Conservation (phyloP, 2,113 vertebrate genomes). For the Sinocyclocheilus grahami region DNA sequence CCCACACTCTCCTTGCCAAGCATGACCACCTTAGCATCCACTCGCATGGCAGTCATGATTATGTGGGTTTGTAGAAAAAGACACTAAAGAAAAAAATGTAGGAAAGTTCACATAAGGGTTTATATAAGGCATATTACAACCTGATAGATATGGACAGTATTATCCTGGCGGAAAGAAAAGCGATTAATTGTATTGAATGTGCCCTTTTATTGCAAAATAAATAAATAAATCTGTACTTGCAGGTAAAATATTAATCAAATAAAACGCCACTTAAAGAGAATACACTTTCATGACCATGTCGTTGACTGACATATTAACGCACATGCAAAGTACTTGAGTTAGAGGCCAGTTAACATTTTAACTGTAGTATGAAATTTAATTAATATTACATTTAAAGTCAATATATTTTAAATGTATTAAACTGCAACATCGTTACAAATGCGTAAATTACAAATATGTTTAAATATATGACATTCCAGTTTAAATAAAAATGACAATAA, state of each 20-base stretch:
- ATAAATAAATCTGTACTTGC: not conserved
- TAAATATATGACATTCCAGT: not conserved
- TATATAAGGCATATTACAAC: not conserved
- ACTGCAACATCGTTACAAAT: not conserved
- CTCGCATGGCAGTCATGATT: constrained; percentile 88
- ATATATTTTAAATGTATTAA: not conserved
- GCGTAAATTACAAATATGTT: not conserved
- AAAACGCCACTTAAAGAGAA: not conserved
- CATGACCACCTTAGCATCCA: constrained; percentile 98
- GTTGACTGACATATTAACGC: not conserved
- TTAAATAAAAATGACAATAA: too few relatives aligned
- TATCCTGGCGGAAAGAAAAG: not conserved
- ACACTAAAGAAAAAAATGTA: not conserved
- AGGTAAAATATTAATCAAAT: not conserved
- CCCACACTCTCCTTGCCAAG: constrained; percentile 96
- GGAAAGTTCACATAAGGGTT: not conserved
- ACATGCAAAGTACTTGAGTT: not conserved
- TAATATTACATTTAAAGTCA: not conserved
- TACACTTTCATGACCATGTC: not conserved
- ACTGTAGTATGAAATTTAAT: not conserved
- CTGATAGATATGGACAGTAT: not conserved
- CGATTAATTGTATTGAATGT: not conserved
- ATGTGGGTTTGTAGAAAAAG: not conserved
- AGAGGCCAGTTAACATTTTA: too few relatives aligned
- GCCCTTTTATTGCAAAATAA: too few relatives aligned